These are phyloP conservation scores for Cataglyphis altisquamis DNA, from an alignment of 2,888 invertebrate genomes.

Conservation along the genomic window DNA sequence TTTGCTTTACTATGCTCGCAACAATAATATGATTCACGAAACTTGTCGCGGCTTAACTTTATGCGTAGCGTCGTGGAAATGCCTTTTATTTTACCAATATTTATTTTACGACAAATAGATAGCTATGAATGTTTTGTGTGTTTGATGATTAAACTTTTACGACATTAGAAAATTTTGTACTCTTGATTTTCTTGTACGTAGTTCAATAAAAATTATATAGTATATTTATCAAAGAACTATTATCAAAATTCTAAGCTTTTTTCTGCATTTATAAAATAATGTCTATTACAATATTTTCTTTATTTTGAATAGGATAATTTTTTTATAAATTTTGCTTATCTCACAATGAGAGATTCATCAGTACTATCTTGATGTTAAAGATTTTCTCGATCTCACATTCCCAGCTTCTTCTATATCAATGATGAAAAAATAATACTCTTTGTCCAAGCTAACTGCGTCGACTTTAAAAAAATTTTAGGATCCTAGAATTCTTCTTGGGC, in stretches of 20 bases:
- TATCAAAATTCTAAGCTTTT: neutral
- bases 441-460: neutral
- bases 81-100: neutral
- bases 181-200: slow-evolving; percentile 8
- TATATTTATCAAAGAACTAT: slow-evolving; percentile 12
- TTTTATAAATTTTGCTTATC: neutral
- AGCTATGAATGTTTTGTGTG: slow-evolving; percentile 46
- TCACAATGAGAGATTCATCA: neutral
- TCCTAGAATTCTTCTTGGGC: neutral
- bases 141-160: slow-evolving; percentile 58
- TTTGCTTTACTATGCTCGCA: slow-evolving; percentile 38
- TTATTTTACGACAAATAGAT: slow-evolving; percentile 49
- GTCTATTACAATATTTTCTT: neutral
- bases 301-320: neutral
- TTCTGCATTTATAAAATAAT: neutral
- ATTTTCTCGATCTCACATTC: neutral
- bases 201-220: slow-evolving; percentile 6
- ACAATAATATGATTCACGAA: slow-evolving; percentile 56
- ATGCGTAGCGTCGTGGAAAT: slow-evolving; percentile 18
- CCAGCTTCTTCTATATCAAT: neutral
- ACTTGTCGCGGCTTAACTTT: slow-evolving; percentile 42
- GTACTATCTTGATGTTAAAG: neutral
- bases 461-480: neutral
- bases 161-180: slow-evolving; percentile 55
- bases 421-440: neutral